Base-by-base conservation (phyloP, 2,113 vertebrate species). In the Eurypyga helias region DNA sequence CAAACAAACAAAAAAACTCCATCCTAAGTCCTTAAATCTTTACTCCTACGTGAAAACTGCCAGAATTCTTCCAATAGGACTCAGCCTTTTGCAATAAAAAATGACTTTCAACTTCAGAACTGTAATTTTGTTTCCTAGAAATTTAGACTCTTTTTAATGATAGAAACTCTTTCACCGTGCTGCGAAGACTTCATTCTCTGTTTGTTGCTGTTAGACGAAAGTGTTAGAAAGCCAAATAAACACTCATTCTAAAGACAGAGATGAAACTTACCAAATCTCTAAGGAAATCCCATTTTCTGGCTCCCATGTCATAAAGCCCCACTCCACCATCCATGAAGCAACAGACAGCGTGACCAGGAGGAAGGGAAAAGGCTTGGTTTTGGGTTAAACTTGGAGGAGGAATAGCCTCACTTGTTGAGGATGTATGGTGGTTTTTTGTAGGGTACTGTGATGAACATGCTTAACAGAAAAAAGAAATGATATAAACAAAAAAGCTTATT, bases 301-400 rank as follows among this genome's bases (percentile, higher is more conserved):
- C 98, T 57, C 99, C 99, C 98, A 99, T 99, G 95, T 99, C 98
- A 58, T 99, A 99, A 49, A 99, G 98, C 7, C 99, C 99, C 33
- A 99, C 99, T 34, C 99, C 99, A 57, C 99, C 99, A 66, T 99
- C 99, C 98, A 99, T 98, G 96, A 99, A 99, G 96, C 99, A 99
- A 96, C 99, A 99, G 60, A 99, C 99, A 0, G 97, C 99, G 5
- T 99, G 99, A 54, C 99, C 99, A 13, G 99, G 99, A 20, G 99
- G 99, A 71, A 99, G 98, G 49, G 99, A 99, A 98, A 99, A 99
- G 7, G 98, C 98, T 82, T 98, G 99, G 97, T 99, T 99, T 96
- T 98, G 99, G 5, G 99, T 99, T 67, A 99, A 96, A n/a, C 98
- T 98, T 9, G 99, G 99, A 20, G 99, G 99, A 41, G 99, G 99